Conservation (phyloP, 2,888 invertebrate genomes). For the Bugula neritina region DNA sequence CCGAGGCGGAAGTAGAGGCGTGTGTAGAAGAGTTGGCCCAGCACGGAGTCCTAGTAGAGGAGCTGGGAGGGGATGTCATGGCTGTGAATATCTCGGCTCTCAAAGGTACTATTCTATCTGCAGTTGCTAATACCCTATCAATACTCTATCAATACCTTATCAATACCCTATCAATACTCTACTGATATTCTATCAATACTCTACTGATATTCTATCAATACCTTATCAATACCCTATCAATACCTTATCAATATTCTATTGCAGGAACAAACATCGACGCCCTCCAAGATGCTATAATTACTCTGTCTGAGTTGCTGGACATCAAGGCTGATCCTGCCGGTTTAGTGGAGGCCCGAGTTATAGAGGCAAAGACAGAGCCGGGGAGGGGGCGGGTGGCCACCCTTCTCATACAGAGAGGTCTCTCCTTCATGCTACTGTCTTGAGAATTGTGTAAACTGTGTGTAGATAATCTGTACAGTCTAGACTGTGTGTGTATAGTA, state of each 20-base stretch:
- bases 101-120: constrained; percentile 55
- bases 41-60: constrained; percentile 77
- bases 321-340: constrained; percentile 77
- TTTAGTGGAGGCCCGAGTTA: constrained; percentile 77
- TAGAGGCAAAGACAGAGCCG: constrained; percentile 73
- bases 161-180: too few species aligned
- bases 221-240: too few species aligned
- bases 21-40: constrained; percentile 70
- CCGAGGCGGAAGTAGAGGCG: constrained; percentile 73
- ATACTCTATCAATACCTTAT: too few species aligned
- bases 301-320: constrained; percentile 71
- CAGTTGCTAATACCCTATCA: too few species aligned
- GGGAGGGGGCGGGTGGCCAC: constrained; percentile 75
- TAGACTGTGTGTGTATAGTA: too few species aligned
- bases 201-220: too few species aligned
- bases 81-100: constrained; percentile 85
- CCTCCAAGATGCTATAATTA: constrained; percentile 73
- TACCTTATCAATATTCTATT: too few species aligned
- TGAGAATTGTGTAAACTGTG: too few species aligned
- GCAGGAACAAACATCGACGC: constrained; percentile 66
- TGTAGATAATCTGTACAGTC: too few species aligned
- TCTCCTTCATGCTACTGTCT: too few species aligned
- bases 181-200: too few species aligned
- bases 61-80: constrained; percentile 84
- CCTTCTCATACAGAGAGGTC: constrained; percentile 70